Percentiles rank a stretch among this genome's conserved stretches.
These are phyloP conservation scores for Daphoenositta chrysoptera DNA, from an alignment of 2,113 vertebrate species.

Conservation along the genomic window DNA sequence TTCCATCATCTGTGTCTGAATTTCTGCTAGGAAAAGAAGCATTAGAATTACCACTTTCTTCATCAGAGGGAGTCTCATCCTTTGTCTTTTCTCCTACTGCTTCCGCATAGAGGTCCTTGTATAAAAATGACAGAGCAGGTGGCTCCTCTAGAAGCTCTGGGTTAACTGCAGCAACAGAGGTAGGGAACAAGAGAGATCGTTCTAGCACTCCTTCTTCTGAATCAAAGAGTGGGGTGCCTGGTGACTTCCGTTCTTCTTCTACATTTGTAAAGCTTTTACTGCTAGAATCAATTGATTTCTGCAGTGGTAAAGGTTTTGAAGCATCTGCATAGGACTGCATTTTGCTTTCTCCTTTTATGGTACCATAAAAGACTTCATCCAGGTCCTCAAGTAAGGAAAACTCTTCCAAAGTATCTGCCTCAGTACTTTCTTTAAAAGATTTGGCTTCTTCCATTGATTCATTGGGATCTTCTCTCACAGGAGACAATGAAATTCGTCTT, in stretches of 20 bases:
- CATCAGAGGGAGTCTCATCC: slow-evolving; percentile 79
- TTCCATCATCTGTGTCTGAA: slow-evolving; percentile 84
- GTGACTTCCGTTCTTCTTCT: slow-evolving; percentile 58
- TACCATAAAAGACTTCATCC: slow-evolving; percentile 88
- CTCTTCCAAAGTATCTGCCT: slow-evolving; percentile 73
- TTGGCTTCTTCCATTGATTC: slow-evolving; percentile 24
- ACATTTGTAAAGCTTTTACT: slow-evolving; percentile 3
- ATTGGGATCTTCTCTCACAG: slow-evolving; percentile 33
- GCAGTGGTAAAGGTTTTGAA: background rate
- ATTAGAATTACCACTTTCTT: slow-evolving; percentile 81
- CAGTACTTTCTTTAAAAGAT: slow-evolving; percentile 58
- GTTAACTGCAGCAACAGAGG: slow-evolving; percentile 82
- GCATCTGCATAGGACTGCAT: slow-evolving; percentile 7
- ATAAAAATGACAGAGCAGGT: slow-evolving; percentile 88
- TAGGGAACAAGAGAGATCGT: slow-evolving; percentile 80
- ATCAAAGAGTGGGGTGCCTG: slow-evolving; percentile 81
- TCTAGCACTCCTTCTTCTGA: slow-evolving; percentile 78
- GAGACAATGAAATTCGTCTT: slow-evolving; percentile 32
- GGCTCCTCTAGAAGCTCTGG: slow-evolving; percentile 87
- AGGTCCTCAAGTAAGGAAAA: slow-evolving; percentile 79
- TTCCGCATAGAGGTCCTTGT: slow-evolving; percentile 89
- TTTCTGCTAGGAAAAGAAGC: slow-evolving; percentile 77
- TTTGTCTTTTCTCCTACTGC: slow-evolving; percentile 77
- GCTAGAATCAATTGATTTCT: slow-evolving; percentile 18
- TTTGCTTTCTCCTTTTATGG: slow-evolving; percentile 33